Percentiles rank a stretch among this genome's conserved stretches.
Evolutionary conservation across 2,113 vertebrate species (phyloP).

Genomic region (Anarhynchus alexandrinus): DNA sequence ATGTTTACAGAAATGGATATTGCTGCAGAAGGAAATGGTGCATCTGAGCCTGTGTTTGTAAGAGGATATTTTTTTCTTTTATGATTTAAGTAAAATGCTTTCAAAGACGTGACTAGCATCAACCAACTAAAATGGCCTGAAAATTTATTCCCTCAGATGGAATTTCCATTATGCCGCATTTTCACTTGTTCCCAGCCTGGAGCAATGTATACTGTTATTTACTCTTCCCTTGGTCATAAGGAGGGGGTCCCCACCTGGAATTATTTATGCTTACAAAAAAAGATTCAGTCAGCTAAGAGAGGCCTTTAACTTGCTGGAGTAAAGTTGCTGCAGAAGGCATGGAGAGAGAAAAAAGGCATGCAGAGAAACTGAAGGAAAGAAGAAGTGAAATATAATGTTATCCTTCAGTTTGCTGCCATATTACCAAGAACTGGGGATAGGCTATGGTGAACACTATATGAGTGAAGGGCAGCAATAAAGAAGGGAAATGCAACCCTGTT

Average conservation of each 20-base stretch:
- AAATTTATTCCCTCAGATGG: not conserved
- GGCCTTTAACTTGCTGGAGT: not conserved
- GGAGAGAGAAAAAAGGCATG: not conserved
- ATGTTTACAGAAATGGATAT: not conserved
- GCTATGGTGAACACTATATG: not conserved
- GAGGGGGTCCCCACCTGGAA: not conserved
- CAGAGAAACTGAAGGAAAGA: not conserved
- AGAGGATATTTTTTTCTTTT: not conserved
- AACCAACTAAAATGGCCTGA: not conserved
- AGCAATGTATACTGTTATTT: not conserved
- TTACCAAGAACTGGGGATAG: not conserved
- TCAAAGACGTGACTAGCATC: not conserved
- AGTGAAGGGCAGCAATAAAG: not conserved
- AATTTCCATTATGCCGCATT: not conserved
- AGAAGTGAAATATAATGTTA: not conserved
- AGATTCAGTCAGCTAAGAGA: not conserved
- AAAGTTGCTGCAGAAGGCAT: not conserved
- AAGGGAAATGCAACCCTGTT: not conserved
- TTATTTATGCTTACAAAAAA: not conserved
- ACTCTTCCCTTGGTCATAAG: not conserved
- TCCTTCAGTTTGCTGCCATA: not conserved
- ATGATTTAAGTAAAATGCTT: not conserved
- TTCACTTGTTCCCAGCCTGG: not conserved
- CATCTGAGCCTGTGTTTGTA: not conserved
- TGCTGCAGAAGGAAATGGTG: not conserved